Conservation (phyloP, 2,888 invertebrate genomes). For the Marronus borbonicus region DNA sequence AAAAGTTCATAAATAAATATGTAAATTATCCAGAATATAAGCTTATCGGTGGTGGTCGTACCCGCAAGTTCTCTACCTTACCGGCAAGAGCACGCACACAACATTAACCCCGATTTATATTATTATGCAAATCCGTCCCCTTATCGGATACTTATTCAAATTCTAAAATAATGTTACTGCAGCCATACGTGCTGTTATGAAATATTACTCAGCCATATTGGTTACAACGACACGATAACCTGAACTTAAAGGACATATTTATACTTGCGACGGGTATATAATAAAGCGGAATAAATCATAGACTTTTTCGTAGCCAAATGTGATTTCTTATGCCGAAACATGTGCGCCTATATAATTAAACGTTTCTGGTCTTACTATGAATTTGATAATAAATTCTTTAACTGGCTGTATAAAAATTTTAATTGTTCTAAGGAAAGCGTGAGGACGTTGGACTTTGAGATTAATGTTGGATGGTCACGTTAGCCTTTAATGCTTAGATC, state of each 20-base stretch:
- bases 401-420: conserved; percentile 36
- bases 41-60: conserved; percentile 67
- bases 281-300: conserved; percentile 59
- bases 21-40: conserved; percentile 64
- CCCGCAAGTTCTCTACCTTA: conserved; percentile 66
- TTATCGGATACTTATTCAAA: conserved; percentile 70
- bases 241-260: conserved; percentile 59
- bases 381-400: conserved; percentile 38
- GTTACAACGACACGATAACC: conserved; percentile 66
- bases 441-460: conserved; percentile 37
- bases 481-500: conserved; percentile 17
- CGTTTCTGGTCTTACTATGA: background rate
- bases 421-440: conserved; percentile 41
- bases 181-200: conserved; percentile 68
- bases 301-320: conserved; percentile 44
- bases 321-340: conserved; percentile 33
- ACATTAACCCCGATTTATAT: conserved; percentile 72
- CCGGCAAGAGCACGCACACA: conserved; percentile 67
- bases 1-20: conserved; percentile 61
- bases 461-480: conserved; percentile 28
- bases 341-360: conserved; percentile 43
- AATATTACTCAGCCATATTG: conserved; percentile 69
- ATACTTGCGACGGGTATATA: conserved; percentile 57
- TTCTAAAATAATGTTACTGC: conserved; percentile 70
- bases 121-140: conserved; percentile 69